These are phyloP conservation scores for Caranx ignobilis DNA, from an alignment of 2,113 vertebrate genomes.

Conservation along the genomic window DNA sequence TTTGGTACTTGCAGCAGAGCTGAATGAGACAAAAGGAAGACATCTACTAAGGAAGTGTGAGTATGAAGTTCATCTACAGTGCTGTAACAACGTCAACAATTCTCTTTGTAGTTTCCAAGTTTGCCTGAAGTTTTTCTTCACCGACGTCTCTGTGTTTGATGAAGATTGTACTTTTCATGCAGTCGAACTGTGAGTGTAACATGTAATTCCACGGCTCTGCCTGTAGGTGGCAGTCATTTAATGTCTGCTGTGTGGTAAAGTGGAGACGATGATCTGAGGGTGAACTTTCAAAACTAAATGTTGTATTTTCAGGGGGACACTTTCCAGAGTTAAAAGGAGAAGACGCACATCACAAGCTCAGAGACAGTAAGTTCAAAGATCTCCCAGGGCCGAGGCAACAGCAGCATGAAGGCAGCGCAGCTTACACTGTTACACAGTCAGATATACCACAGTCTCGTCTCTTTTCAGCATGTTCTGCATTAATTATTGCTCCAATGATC, in stretches of 20 bases:
- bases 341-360: neutral
- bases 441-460: neutral
- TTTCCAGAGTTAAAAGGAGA: neutral
- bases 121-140: slow-evolving; percentile 4
- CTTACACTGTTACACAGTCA: too few species aligned
- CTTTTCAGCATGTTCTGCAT: neutral
- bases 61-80: neutral
- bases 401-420: fast-evolving
- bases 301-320: neutral
- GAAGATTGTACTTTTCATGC: slow-evolving; percentile 1
- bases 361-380: neutral
- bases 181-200: neutral
- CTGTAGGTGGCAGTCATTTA: slow-evolving; percentile 51
- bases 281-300: neutral
- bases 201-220: neutral
- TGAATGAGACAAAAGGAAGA: slow-evolving; percentile 23
- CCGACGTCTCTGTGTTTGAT: neutral
- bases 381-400: neutral
- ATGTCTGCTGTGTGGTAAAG: neutral
- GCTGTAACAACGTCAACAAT: neutral
- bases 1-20: slow-evolving; percentile 1
- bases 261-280: neutral
- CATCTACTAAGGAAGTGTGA: slow-evolving; percentile 15
- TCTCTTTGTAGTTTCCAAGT: slow-evolving; percentile 35
- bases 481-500: neutral